Evolutionary conservation across 2,888 invertebrate species (phyloP), one percentile per base, ranked within the genome.

Genomic region (Acrobasis suavella): DNA sequence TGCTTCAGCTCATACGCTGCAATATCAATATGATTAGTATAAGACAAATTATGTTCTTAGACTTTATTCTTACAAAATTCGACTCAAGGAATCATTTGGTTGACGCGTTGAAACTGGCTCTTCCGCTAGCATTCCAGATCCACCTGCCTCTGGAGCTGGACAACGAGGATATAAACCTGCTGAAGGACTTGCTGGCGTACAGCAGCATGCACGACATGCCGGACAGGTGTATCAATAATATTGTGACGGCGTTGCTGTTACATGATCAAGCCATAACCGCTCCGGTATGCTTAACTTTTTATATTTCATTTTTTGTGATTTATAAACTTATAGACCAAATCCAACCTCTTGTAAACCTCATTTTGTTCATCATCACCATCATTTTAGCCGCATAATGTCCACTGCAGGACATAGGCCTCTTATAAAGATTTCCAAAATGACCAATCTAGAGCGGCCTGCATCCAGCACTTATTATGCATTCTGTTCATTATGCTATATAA

Each of bases 111-210:
- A 90, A 89, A 72, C 85, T 95, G 0, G 96, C 96, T 0, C 72
- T 96, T 10, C 95, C 96, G 0, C 79, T 95, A 38, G 94, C 95
- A 0, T 95, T 96, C 75, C 94, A 95, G 83, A 92, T 94, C 9
- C 93, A 95, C 66, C 70, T 96, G 9, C 87, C 91, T 0, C 69
- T 87, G 8, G 94, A 95, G 77, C 73, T 95, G 22, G 94, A 95
- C 67, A 83, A 78, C 10, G 84, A 92, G 32, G 94, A 95, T 70
- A 65, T 94, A 8, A 75, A 80, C 0, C 77, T 93, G 15, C 75
- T 95, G 37, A 82, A 86, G 10, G 93, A 94, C 32, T 93, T 93
- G 83, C 76, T 96, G 8, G 75, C 86, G 0, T 96, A 92, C 76
- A 86, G 92, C 42, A 89, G 93, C 10, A 83, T 81, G 16, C 89